phyloP scores from a whole-genome alignment of 2,113 vertebrate species.

The Eptesicus fuscus region DNA sequence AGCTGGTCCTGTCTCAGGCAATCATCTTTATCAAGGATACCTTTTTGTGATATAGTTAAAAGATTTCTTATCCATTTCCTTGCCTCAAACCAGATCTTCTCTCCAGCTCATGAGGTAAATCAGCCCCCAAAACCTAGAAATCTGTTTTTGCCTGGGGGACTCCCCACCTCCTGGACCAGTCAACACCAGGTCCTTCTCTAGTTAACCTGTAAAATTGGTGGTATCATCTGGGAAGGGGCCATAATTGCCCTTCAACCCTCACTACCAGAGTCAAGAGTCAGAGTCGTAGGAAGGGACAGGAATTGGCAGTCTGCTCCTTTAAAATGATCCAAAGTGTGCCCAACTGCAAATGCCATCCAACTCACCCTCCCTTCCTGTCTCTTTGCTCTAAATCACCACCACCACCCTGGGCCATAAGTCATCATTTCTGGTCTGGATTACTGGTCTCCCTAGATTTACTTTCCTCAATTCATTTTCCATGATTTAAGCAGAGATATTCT shows the following conservation, averaged over 20 bases:
- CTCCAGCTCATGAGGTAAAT: neutral
- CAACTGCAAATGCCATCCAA: accelerated
- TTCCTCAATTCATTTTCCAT: neutral
- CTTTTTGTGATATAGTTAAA: accelerated
- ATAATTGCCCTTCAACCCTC: accelerated
- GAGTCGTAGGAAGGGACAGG: neutral
- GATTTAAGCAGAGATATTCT: neutral
- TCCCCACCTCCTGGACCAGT: accelerated
- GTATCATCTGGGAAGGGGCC: accelerated
- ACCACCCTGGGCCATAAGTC: accelerated
- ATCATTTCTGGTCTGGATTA: accelerated
- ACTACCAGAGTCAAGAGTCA: accelerated
- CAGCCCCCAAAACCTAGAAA: no score
- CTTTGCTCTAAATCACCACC: accelerated
- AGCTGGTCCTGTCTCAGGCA: neutral
- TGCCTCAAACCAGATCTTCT: accelerated
- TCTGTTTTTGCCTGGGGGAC: no score
- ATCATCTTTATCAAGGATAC: no score
- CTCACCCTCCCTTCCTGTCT: accelerated
- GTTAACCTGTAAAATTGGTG: neutral
- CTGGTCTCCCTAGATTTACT: no score
- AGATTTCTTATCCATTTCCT: neutral
- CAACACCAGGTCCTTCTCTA: neutral
- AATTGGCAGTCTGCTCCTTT: neutral
- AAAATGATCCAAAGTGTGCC: neutral